Evolutionary conservation across 1,140 invertebrate species (phyloP).

Genomic region (Atopsyche davidsoni): DNA sequence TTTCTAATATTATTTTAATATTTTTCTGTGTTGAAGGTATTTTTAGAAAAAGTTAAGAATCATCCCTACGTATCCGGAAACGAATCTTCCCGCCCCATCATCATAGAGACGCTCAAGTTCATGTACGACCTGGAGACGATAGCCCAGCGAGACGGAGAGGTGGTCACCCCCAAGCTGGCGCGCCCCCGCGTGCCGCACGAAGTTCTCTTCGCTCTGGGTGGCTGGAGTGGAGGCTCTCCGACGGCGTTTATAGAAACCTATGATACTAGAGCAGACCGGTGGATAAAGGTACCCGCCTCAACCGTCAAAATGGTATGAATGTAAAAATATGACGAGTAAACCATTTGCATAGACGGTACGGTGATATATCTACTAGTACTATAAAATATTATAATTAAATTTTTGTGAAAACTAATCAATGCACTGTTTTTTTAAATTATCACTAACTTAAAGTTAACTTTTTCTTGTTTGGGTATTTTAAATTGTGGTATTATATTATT

Average conservation of each 20-base stretch:
- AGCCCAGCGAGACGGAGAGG: constrained; percentile 50
- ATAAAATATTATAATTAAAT: too few species aligned
- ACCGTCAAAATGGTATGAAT: too few species aligned
- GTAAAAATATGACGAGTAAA: too few species aligned
- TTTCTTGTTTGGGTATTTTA: too few species aligned
- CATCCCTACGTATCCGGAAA: constrained; percentile 55
- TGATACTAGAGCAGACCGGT: constrained; percentile 62
- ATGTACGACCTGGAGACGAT: constrained; percentile 55
- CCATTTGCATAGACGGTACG: too few species aligned
- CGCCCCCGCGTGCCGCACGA: constrained; percentile 64
- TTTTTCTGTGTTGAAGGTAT: constrained; percentile 39
- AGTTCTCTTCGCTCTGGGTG: constrained; percentile 66
- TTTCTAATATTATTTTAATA: constrained; percentile 2
- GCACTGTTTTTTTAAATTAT: too few species aligned
- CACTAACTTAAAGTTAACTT: too few species aligned
- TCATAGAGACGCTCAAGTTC: constrained; percentile 58
- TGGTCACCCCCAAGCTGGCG: constrained; percentile 54
- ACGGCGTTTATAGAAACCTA: constrained; percentile 75
- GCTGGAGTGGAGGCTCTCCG: constrained; percentile 74
- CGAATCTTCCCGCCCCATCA: constrained; percentile 58
- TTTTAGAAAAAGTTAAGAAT: constrained; percentile 56
- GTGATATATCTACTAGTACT: too few species aligned
- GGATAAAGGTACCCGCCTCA: constrained; percentile 60
- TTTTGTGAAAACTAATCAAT: too few species aligned
- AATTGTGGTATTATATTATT: too few species aligned